A percentile compares a stretch with the other conserved stretches of the same genome.
Evolutionary conservation across 1,140 invertebrate species (phyloP).

Genomic region (Battus philenor): DNA sequence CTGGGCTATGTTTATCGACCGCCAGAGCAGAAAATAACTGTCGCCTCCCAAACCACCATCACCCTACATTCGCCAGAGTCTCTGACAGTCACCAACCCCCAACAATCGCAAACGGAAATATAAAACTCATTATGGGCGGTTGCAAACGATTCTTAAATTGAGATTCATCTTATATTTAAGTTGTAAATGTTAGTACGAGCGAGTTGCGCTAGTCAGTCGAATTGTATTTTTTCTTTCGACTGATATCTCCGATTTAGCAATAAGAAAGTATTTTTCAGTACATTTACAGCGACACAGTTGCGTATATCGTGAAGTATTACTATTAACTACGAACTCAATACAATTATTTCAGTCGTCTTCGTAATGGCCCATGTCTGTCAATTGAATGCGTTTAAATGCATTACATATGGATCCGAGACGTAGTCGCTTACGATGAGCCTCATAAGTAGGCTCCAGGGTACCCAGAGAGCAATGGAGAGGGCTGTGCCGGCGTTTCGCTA

Average conservation of each 20-base stretch:
- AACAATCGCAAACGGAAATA: slow-evolving; percentile 22
- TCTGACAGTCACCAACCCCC: slow-evolving; percentile 38
- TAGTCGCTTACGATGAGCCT: too few relatives aligned
- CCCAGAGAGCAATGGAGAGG: too few relatives aligned
- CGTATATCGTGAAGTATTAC: background rate
- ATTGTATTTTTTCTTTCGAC: background rate
- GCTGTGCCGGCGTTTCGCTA: too few relatives aligned
- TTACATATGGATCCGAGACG: too few relatives aligned
- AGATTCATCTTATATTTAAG: background rate
- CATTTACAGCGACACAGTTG: background rate
- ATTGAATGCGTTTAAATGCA: too few relatives aligned
- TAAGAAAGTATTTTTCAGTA: too few relatives aligned
- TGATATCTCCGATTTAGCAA: too few relatives aligned
- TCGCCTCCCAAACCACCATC: slow-evolving; percentile 64
- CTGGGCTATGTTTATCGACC: slow-evolving; percentile 51
- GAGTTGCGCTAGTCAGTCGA: slow-evolving; percentile 1
- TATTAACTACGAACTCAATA: background rate
- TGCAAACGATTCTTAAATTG: slow-evolving; percentile 1
- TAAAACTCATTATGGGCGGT: slow-evolving; percentile 8
- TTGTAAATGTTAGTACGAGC: background rate
- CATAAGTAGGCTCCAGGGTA: too few relatives aligned
- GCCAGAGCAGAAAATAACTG: slow-evolving; percentile 35
- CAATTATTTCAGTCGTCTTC: too few relatives aligned
- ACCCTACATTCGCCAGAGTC: slow-evolving; percentile 60
- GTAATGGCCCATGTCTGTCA: too few relatives aligned